phyloP scores from a whole-genome alignment of 2,113 vertebrate species.

The Sylvietta virens region DNA sequence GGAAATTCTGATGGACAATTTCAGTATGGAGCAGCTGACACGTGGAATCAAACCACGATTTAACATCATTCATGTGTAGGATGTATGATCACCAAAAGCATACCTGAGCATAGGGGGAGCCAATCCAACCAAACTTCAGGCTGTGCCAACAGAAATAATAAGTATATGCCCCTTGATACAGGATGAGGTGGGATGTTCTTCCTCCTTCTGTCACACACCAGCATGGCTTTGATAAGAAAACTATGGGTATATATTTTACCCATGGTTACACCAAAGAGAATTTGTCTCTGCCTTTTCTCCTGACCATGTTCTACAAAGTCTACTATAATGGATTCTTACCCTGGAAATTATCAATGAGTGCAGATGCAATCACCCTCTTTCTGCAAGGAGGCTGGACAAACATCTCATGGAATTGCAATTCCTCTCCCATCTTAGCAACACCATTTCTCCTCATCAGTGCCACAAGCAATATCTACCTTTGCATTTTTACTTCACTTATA shows the following conservation, averaged over 20 bases:
- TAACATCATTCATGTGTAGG: not conserved
- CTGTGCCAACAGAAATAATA: not conserved
- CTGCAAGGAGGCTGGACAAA: not conserved
- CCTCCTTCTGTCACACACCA: not conserved
- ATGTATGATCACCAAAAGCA: not conserved
- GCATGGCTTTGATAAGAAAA: not conserved
- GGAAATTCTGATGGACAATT: not conserved
- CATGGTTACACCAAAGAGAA: not conserved
- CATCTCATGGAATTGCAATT: not conserved
- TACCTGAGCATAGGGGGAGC: not conserved
- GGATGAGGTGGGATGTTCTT: not conserved
- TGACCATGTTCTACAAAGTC: not conserved
- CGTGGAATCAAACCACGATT: not conserved
- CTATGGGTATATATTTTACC: not conserved
- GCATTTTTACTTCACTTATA: not conserved
- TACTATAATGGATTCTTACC: not conserved
- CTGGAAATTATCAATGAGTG: not conserved
- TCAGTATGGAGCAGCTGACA: not conserved
- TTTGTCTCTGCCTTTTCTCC: not conserved
- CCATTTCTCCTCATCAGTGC: not conserved
- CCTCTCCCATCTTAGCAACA: not conserved
- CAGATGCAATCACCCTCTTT: not conserved
- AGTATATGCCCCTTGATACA: not conserved
- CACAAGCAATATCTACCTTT: not conserved
- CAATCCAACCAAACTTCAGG: not conserved